Percentiles rank a stretch among this genome's conserved stretches.
phyloP scores from a whole-genome alignment of 2,888 invertebrate genomes.

The Gymnocheta viridis region DNA sequence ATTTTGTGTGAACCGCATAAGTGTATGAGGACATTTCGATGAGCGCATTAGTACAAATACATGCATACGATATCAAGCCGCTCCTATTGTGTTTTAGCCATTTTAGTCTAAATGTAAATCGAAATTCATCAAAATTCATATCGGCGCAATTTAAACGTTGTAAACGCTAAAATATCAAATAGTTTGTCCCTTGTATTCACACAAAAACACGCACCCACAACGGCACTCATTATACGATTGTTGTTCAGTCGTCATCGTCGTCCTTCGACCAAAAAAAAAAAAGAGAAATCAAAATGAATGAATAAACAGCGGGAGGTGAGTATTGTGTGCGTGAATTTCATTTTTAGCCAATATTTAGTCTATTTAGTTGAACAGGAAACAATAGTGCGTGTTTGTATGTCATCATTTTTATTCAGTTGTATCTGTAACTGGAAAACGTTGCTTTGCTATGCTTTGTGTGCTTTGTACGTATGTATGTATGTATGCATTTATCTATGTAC shows the following conservation, averaged over 20 bases:
- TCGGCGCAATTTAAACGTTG: constrained; percentile 46
- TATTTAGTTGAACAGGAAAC: constrained; percentile 48
- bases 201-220: constrained; percentile 11
- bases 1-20: background rate
- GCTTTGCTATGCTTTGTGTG: background rate
- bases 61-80: constrained; percentile 30
- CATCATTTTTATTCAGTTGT: constrained; percentile 58
- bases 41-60: background rate
- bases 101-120: constrained; percentile 43
- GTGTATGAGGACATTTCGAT: background rate
- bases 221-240: constrained; percentile 2
- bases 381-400: constrained; percentile 64
- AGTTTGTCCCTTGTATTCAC: constrained; percentile 14
- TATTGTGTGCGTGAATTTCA: constrained; percentile 44
- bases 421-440: constrained; percentile 18
- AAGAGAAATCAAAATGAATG: constrained; percentile 7
- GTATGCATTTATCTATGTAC: background rate
- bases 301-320: constrained; percentile 58
- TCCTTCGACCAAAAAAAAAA: constrained; percentile 24
- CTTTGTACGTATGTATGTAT: background rate
- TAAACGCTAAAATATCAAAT: constrained; percentile 45
- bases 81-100: constrained; percentile 50
- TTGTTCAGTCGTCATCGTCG: constrained; percentile 23
- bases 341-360: constrained; percentile 23
- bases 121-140: constrained; percentile 69